Conservation (phyloP, 2,113 vertebrate genomes). For the Crocuta crocuta region DNA sequence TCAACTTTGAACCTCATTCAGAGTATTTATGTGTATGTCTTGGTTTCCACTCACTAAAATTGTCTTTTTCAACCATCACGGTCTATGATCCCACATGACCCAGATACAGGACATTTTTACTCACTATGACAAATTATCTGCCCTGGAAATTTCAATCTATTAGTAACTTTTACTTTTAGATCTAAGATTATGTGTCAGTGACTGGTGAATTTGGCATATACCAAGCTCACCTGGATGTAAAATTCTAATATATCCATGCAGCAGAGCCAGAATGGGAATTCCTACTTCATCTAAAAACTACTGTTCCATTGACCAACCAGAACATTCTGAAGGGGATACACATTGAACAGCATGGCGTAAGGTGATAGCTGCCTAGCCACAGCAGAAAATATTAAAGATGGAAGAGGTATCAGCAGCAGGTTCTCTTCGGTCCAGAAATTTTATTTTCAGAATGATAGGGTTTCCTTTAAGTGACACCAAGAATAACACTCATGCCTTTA, state of each 20-base stretch:
- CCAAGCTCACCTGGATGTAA: not conserved
- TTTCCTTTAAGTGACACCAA: conserved; percentile 5
- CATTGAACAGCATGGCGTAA: not conserved
- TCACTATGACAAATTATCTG: not conserved
- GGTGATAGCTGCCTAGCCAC: not conserved
- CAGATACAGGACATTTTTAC: not conserved
- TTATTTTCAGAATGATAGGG: not conserved
- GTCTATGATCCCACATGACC: not conserved
- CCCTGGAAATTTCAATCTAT: not conserved
- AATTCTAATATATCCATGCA: not conserved
- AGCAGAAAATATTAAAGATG: not conserved
- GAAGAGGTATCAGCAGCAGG: not conserved
- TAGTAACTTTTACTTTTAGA: not conserved
- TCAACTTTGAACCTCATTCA: not conserved
- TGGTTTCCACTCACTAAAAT: not conserved
- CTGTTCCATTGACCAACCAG: not conserved
- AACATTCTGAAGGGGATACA: not conserved
- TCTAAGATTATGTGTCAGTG: not conserved
- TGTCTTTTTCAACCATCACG: not conserved
- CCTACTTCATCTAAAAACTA: not conserved
- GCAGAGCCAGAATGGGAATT: not conserved
- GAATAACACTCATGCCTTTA: not conserved
- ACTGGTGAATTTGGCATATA: not conserved
- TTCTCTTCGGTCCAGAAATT: not conserved
- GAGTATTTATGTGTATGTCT: not conserved